Evolutionary conservation across 2,113 vertebrate genomes (phyloP), one percentile per base, ranked within the genome.

Genomic region (Sinosuthora webbiana): DNA sequence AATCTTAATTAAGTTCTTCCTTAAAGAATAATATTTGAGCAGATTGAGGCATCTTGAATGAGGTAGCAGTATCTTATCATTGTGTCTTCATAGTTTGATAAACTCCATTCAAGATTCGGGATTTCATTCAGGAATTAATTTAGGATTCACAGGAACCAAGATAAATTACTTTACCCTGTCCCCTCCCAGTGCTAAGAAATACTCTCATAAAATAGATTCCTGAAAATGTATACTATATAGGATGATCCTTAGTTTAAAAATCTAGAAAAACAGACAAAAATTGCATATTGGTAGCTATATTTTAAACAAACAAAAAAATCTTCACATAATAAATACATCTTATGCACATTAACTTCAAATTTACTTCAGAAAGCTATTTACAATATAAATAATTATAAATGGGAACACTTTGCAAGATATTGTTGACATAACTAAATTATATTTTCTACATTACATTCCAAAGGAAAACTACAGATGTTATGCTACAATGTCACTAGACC

Each of bases 281-380:
- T 30, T 97, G 85, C 59, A 93, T 98, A 96, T 96, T 88, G 86
- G 98, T 97, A 99, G 98, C 98, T 98, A 98, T 99, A 99, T 98
- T 98, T 99, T 97, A 98, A 99, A 98, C 97, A 92, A 69, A 94
- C 47, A 92, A 98, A 98, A 98, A 98, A 98, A 96, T 98, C 97
- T 98, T 99, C 98, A 99, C 98, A 99, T 98, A 99, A 99, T 99
- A 99, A 99, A 99, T 99, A 99, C 99, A 98, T 97, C 98, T 98
- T 98, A 98, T 98, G 98, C 98, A 99, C 98, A 98, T 98, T 98
- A 98, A 98, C 98, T 98, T 98, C 97, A 97, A 98, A 98, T 98
- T 98, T 98, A 98, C 97, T 97, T 98, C 97, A 98, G 96, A 97
- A 97, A 98, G 96, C 96, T 99, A 99, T 99, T 99, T 99, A 99